Evolutionary conservation across 1,140 invertebrate species (phyloP), one percentile per base, ranked within the genome.

Genomic region (Parapsyche elsis): DNA sequence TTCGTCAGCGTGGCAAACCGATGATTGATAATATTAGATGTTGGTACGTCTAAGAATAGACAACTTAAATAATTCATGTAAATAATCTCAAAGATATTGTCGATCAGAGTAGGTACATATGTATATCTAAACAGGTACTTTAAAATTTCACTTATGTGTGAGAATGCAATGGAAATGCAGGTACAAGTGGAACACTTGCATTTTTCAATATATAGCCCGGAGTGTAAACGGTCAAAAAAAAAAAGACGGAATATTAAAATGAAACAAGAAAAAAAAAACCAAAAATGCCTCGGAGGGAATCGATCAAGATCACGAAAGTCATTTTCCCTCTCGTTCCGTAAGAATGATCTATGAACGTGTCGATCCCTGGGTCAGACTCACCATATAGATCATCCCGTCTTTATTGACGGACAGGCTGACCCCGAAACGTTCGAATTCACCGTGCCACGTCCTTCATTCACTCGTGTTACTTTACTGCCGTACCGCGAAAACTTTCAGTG

Each of bases 311-410:
- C 74, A 73, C 53, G 49, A 74, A 75, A 78, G 57, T 76, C 57
- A 80, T 80, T 71, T 77, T 44, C 78, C 75, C 73, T 80, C 81
- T 74, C 75, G 64, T 79, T 78, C 79, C 24, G 75, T 19, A 53
- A 53, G 30, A 64, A 80, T 80, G 81, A 82, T 82, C 78, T 78
- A 82, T 79, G 81, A 76, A 74, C 45, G 81, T 57, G 38, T 24
- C 77, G 81, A 82, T 80, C 81, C 49, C 14, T 57, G 76, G 81
- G 81, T 82, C 81, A 82, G 76, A 26, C 76, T 46, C 30, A 19
- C 38, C 61, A 82, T 82, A 78, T 82, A 82, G 81, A 82, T 82
- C 81, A 82, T 80, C 49, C 30, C 64, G 24, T 70, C 77, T 77
- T 70, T 30, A 38, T 38, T 38, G 30, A 38, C 30, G 30, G 64